These are phyloP conservation scores for Macrobrachium rosenbergii DNA, from an alignment of 1,140 invertebrate species.

Conservation along the genomic window DNA sequence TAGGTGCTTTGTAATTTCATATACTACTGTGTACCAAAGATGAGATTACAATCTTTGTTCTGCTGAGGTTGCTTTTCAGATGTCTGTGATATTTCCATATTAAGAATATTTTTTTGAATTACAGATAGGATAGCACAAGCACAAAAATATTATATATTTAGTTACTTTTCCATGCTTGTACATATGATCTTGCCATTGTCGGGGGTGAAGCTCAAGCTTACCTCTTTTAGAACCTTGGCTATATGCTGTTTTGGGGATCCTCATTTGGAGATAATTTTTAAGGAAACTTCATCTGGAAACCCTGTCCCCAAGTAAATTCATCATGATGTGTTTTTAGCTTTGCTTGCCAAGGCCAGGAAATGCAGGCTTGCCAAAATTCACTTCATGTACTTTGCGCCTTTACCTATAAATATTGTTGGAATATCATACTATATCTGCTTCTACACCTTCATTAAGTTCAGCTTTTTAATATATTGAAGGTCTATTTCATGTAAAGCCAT, in stretches of 20 bases:
- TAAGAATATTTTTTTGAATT: constrained; percentile 49
- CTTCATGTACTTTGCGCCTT: too few relatives aligned
- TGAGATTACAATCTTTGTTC: constrained; percentile 46
- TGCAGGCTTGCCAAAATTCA: too few relatives aligned
- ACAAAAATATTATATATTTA: constrained; percentile 50
- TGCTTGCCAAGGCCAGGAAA: too few relatives aligned
- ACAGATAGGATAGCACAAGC: constrained; percentile 47
- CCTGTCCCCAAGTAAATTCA: too few relatives aligned
- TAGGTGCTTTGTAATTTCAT: constrained; percentile 54
- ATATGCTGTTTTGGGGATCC: background rate
- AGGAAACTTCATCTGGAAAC: too few relatives aligned
- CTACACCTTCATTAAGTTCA: too few relatives aligned
- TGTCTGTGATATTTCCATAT: constrained; percentile 61
- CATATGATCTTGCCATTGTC: constrained; percentile 16
- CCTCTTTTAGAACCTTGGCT: background rate
- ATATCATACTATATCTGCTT: too few relatives aligned
- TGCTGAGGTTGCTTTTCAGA: constrained; percentile 59
- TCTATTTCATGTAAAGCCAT: too few relatives aligned
- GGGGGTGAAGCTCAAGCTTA: constrained; percentile 1
- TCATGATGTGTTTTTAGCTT: too few relatives aligned
- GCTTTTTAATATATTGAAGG: too few relatives aligned
- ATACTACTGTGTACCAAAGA: constrained; percentile 58
- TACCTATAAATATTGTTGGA: too few relatives aligned
- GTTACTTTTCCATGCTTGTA: constrained; percentile 43
- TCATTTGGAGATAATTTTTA: background rate